These are phyloP conservation scores for Cydia strobilella DNA, from an alignment of 1,140 invertebrate genomes.

Conservation along the genomic window DNA sequence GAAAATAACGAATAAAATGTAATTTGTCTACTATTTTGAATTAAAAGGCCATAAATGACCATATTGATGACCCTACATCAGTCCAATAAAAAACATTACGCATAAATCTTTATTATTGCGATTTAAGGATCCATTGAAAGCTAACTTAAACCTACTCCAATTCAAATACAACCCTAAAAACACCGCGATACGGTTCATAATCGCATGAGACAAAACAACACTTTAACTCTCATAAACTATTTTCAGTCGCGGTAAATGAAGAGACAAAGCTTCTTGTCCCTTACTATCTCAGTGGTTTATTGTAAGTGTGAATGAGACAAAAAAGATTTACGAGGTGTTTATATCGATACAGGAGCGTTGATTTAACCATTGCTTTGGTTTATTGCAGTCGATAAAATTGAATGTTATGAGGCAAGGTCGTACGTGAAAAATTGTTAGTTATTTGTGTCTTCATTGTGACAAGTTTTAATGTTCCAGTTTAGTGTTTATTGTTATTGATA, in stretches of 20 bases:
- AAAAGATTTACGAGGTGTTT: slow-evolving; percentile 75
- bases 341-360: slow-evolving; percentile 75
- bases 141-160: slow-evolving; percentile 64
- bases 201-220: slow-evolving; percentile 38
- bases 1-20: not conserved
- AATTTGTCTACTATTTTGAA: not conserved
- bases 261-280: slow-evolving; percentile 49
- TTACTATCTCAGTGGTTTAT: slow-evolving; percentile 41
- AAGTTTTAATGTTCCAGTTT: slow-evolving; percentile 42
- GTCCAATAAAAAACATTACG: slow-evolving; percentile 65
- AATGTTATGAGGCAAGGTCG: slow-evolving; percentile 78
- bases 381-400: slow-evolving; percentile 79
- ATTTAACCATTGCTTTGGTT: slow-evolving; percentile 79
- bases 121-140: slow-evolving; percentile 81
- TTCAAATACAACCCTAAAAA: slow-evolving; percentile 43
- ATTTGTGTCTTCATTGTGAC: slow-evolving; percentile 73
- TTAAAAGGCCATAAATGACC: not conserved
- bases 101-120: slow-evolving; percentile 80
- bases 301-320: slow-evolving; percentile 52
- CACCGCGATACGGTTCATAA: slow-evolving; percentile 44
- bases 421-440: slow-evolving; percentile 64
- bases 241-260: slow-evolving; percentile 70
- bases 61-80: slow-evolving; percentile 39
- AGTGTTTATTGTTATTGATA: not conserved
- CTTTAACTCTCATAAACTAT: slow-evolving; percentile 73